Base-by-base conservation (phyloP, 2,113 vertebrate genomes). In the Phyllostomus hastatus region DNA sequence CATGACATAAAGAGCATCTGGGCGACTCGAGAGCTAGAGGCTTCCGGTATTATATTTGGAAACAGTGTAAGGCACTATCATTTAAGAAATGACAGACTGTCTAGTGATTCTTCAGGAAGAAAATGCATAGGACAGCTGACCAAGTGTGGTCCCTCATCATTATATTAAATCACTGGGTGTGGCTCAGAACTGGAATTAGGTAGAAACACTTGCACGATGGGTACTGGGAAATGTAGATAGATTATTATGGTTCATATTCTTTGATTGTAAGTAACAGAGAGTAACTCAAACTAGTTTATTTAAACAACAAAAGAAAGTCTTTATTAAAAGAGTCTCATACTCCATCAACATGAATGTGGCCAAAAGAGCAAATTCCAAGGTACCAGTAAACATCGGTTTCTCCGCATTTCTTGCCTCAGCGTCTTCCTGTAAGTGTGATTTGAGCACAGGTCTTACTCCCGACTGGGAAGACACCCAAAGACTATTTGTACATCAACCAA, bases 1-100 rank as follows among this genome's bases (percentile, higher is more conserved):
- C 59, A 6, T 12, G 22, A 88, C 12, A 64, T 66, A 82, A 96
- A 89, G 15, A 73, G 31, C 70, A 80, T 38, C 38, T 88, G 80
- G 48, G 67, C 10, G 64, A n/a, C 86, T 88, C 26, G 8, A 88
- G 86, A 64, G 38, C 73, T 93, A 79, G 72, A 41, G 78, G 24
- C 22, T 95, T 16, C 33, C 48, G 9, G n/a, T 64, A 38, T 90
- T 41, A 10, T 80, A 69, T 90, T 82, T 70, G 67, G 52, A 92
- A 94, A 91, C 14, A 75, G 10, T n/a, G 35, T 28, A 91, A 91
- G 33, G 54, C 72, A 79, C 90, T 64, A 38, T 5, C 41, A 70
- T 72, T 52, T 88, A 83, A 97, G 67, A 92, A 97, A 86, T 84
- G 72, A 82, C 69, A 94, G 24, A 14, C 11, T 95, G 33, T 83